These are phyloP conservation scores for Hephaestus fuliginosus DNA, from an alignment of 2,797 vertebrate genomes.

Conservation along the genomic window DNA sequence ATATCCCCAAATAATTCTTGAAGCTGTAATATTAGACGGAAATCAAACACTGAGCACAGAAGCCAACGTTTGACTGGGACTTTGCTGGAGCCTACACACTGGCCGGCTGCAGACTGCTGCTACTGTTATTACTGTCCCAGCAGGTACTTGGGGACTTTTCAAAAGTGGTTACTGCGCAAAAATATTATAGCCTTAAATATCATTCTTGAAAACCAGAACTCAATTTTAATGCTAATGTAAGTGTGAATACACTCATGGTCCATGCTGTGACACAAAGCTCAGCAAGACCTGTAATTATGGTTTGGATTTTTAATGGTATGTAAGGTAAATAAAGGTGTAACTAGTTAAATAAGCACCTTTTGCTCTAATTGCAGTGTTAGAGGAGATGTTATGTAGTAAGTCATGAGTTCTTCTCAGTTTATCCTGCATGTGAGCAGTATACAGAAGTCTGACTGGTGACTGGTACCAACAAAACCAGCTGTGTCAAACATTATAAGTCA, in stretches of 20 bases:
- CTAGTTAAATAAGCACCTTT: neutral
- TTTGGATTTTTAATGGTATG: neutral
- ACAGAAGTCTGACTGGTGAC: neutral
- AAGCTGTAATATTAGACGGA: constrained; percentile 17
- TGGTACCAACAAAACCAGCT: neutral
- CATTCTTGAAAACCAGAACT: neutral
- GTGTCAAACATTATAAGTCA: constrained; percentile 6
- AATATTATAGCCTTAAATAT: constrained; percentile 2
- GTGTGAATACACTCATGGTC: neutral
- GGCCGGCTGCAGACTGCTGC: constrained; percentile 8
- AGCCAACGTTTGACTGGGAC: constrained; percentile 30
- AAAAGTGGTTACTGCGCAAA: constrained; percentile 2
- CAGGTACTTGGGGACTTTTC: constrained; percentile 7
- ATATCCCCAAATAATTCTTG: constrained; percentile 38
- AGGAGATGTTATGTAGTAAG: neutral
- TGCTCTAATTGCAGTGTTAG: neutral
- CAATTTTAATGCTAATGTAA: neutral
- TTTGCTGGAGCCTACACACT: constrained; percentile 22
- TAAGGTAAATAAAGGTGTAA: neutral
- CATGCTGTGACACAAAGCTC: neutral
- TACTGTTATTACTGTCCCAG: constrained; percentile 25
- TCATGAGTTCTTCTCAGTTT: neutral
- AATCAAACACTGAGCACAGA: constrained; percentile 27
- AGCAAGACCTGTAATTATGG: neutral
- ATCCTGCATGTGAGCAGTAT: neutral